phyloP scores from a whole-genome alignment of 2,113 vertebrate species.

The Centropus bengalensis region DNA sequence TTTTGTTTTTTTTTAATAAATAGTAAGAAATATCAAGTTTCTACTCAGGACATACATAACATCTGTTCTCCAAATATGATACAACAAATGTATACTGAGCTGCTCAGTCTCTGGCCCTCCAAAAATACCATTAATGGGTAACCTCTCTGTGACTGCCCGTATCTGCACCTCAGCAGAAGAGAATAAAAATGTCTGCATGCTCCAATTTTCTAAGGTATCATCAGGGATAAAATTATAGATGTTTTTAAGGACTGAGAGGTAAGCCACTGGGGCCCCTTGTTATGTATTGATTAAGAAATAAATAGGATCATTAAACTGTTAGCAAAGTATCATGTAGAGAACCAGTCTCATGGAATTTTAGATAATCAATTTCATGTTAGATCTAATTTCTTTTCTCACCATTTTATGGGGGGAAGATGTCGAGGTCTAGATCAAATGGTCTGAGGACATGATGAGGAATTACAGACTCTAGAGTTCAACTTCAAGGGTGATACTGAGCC shows the following conservation, averaged over 20 bases:
- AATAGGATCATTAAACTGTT: conserved; percentile 35
- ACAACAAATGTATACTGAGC: not conserved
- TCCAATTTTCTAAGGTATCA: not conserved
- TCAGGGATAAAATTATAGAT: conserved; percentile 21
- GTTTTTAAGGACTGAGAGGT: conserved; percentile 2
- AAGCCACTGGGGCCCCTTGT: not conserved
- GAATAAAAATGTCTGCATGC: not conserved
- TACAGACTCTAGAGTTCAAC: not conserved
- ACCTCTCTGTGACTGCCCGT: not conserved
- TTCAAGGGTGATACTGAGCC: not conserved
- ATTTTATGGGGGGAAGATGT: not conserved
- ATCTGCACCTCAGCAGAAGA: not conserved
- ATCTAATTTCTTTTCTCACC: conserved; percentile 18
- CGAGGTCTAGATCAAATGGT: conserved; percentile 6
- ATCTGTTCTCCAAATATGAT: not conserved
- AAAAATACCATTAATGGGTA: not conserved
- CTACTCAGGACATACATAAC: not conserved
- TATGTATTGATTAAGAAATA: conserved; percentile 50
- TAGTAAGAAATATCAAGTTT: not conserved
- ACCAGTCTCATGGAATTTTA: conserved; percentile 10
- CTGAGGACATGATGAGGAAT: not conserved
- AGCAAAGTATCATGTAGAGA: conserved; percentile 13
- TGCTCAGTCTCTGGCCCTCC: not conserved
- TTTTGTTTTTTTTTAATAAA: not conserved
- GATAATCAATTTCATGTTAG: conserved; percentile 35